A percentile compares a stretch with the other conserved stretches of the same genome.
Conservation (phyloP, 2,888 invertebrate genomes). For the Stenotaenia linearis region DNA sequence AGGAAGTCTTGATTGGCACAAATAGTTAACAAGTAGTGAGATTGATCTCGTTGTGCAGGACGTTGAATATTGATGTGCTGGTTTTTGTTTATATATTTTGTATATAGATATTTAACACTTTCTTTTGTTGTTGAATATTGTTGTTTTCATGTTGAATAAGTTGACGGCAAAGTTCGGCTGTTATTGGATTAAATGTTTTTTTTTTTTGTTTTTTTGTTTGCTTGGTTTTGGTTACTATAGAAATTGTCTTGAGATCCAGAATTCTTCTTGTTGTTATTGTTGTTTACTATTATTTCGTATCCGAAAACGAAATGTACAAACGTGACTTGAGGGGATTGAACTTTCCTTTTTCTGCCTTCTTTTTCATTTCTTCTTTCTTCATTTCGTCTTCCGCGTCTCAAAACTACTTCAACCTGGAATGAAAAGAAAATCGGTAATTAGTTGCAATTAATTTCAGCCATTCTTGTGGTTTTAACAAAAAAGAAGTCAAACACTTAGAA, state of each 20-base stretch:
- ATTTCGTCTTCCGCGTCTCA: not conserved
- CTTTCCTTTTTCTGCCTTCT: not conserved
- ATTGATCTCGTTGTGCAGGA: conserved; percentile 9
- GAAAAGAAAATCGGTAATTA: not conserved
- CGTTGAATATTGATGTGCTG: not conserved
- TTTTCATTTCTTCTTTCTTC: not conserved
- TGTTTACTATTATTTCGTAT: not conserved
- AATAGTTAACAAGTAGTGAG: not conserved
- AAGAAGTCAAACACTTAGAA: no score
- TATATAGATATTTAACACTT: no score
- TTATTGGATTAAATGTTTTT: not conserved
- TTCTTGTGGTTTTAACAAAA: no score
- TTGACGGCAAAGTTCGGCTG: not conserved
- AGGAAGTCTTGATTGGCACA: conserved; percentile 9
- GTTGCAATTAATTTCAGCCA: no score
- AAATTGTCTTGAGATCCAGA: not conserved
- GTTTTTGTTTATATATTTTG: not conserved
- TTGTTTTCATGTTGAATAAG: not conserved
- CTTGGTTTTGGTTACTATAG: not conserved
- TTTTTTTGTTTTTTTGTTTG: no score
- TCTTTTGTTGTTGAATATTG: not conserved
- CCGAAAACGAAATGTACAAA: not conserved
- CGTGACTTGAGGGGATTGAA: not conserved
- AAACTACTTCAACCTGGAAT: not conserved
- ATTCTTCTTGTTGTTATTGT: not conserved